Base-by-base conservation (phyloP, 2,113 vertebrate species). In the Xiphophorus maculatus region DNA sequence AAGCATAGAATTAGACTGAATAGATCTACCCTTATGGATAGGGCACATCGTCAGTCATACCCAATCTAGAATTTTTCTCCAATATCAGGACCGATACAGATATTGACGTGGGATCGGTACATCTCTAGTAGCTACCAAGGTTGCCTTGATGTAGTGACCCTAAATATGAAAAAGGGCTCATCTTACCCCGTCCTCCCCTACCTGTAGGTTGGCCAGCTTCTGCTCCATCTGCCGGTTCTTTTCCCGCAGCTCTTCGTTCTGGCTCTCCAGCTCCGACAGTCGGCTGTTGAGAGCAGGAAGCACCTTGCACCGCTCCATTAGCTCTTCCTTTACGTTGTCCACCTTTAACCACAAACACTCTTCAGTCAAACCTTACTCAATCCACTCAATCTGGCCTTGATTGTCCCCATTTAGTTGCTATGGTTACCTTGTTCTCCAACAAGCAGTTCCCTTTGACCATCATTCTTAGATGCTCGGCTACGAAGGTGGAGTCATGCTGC, bases 401-500 rank as follows among this genome's bases (percentile, higher is more conserved):
- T 22, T 12, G 13, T 1, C 30, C 29, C 15, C 0, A 3, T 3
- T 8, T 32, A 67, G 69, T 64, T 77, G 11, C 74, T 13, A 10
- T 32, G 37, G 58, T 77, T 94, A 98, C 98, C 97, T 98, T 99
- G 82, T 94, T 96, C 89, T 99, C 97, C 69, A 99, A 86, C 14
- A 93, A 93, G 86, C 89, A 95, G 92, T 95, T 98, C 91, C 96
- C 96, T 73, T 94, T 95, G 79, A 96, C 95, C 94, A 98, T 96
- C 92, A 98, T 90, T 81, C 96, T 95, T 84, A 99, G 95, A 71
- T 99, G 98, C 86, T 98, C 97, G 17, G 97, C 96, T 13, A 97
- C 96, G 3, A 92, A 96, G 83, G 93, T 96, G 76, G 96, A 95
- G 92, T 99, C 97, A 1, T 99, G 98, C 64, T 96, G 96, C 92